Evolutionary conservation across 2,113 vertebrate species (phyloP).

Genomic region (Ammospiza caudacuta): DNA sequence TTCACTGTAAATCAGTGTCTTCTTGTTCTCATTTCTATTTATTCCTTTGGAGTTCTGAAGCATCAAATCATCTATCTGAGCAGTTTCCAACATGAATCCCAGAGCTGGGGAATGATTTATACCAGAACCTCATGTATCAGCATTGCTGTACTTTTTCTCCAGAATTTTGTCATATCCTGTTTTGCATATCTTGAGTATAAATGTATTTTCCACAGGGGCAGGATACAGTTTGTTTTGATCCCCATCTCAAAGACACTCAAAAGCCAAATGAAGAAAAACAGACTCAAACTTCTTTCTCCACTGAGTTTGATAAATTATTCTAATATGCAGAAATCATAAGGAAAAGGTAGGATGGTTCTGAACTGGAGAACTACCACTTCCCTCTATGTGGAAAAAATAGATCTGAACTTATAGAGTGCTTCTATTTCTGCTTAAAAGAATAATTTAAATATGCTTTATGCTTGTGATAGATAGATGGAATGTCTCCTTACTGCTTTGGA

Average conservation of each 20-base stretch:
- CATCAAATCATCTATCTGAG: constrained; percentile 41
- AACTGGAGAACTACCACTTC: background rate
- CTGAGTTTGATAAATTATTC: constrained; percentile 23
- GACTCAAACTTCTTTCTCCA: constrained; percentile 29
- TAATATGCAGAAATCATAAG: background rate
- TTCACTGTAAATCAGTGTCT: constrained; percentile 28
- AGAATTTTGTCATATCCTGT: constrained; percentile 69
- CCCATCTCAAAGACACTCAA: constrained; percentile 27
- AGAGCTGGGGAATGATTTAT: constrained; percentile 60
- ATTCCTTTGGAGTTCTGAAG: constrained; percentile 32
- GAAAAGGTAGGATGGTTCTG: background rate
- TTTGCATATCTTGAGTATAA: constrained; percentile 66
- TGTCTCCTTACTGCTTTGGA: background rate
- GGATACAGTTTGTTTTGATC: constrained; percentile 57
- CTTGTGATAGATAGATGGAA: background rate
- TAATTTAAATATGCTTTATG: background rate
- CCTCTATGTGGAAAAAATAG: background rate
- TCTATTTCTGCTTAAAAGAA: background rate
- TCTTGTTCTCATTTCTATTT: constrained; percentile 33
- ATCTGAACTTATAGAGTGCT: background rate
- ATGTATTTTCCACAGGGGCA: constrained; percentile 68
- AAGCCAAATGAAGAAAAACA: constrained; percentile 65
- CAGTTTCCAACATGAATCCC: constrained; percentile 49
- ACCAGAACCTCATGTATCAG: constrained; percentile 58
- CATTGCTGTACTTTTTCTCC: constrained; percentile 32